These are phyloP conservation scores for Leptopilina myrica DNA, from an alignment of 2,888 invertebrate species.

Conservation along the genomic window DNA sequence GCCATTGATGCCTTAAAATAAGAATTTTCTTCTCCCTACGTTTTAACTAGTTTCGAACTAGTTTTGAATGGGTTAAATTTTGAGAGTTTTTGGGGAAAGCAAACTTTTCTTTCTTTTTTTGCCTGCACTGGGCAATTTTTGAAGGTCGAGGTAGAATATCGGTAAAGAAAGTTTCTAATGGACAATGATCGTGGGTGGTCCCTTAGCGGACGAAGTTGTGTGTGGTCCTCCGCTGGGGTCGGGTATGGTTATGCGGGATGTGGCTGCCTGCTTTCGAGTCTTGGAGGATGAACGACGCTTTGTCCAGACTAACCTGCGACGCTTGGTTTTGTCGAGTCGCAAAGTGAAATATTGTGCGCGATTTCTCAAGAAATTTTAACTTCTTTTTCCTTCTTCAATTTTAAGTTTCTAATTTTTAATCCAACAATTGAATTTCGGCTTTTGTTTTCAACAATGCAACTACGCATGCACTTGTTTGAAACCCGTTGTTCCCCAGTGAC, in stretches of 20 bases:
- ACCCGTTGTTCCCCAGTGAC: conserved; percentile 23
- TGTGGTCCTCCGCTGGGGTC: conserved; percentile 63
- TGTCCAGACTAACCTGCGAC: conserved; percentile 56
- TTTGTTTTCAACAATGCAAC: conserved; percentile 17
- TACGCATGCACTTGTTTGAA: conserved; percentile 33
- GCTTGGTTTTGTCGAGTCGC: background rate
- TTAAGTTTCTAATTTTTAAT: background rate
- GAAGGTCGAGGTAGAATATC: conserved; percentile 3
- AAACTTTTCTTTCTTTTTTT: background rate
- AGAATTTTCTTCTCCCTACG: no score
- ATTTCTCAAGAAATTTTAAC: background rate
- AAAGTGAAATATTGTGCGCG: background rate
- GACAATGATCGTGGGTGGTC: conserved; percentile 68
- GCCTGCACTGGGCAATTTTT: background rate
- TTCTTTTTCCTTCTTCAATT: no score
- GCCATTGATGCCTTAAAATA: no score
- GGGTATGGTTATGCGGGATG: conserved; percentile 9
- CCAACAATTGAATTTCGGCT: background rate
- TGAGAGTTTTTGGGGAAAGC: no score
- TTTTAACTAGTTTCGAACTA: no score
- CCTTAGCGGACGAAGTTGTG: conserved; percentile 60
- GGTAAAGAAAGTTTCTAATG: conserved; percentile 19
- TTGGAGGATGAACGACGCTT: conserved; percentile 59
- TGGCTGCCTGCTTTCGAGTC: conserved; percentile 53
- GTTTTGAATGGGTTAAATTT: no score